A percentile compares a stretch with the other conserved stretches of the same genome.
phyloP scores from a whole-genome alignment of 2,888 invertebrate genomes.

The Agrochola lychnidis region DNA sequence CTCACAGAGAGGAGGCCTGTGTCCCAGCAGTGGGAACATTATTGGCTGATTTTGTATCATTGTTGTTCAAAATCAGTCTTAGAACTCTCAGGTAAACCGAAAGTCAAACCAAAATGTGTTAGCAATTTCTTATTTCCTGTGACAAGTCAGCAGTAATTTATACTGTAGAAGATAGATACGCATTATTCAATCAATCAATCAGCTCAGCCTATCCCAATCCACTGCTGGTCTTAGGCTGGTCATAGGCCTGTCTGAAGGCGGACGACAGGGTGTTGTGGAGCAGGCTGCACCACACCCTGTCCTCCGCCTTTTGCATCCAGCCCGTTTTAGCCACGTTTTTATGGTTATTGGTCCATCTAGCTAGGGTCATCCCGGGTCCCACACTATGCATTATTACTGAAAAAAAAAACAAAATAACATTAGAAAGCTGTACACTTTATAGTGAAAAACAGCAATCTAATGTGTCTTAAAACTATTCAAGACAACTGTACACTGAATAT shows the following conservation, averaged over 20 bases:
- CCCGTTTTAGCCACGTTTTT: not conserved
- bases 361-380: not conserved
- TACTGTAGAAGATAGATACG: too few species aligned
- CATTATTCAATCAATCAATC: too few species aligned
- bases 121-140: not conserved
- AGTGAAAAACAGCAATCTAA: too few species aligned
- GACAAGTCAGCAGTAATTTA: not conserved
- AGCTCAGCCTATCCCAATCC: too few species aligned
- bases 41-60: not conserved
- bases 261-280: too few species aligned
- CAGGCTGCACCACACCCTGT: too few species aligned
- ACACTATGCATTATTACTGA: not conserved
- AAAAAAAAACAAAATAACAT: not conserved
- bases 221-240: too few species aligned
- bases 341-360: not conserved
- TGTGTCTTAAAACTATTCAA: not conserved
- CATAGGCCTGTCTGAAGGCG: too few species aligned
- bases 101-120: not conserved
- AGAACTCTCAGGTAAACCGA: not conserved
- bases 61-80: not conserved
- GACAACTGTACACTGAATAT: not conserved
- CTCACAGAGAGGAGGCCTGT: too few species aligned
- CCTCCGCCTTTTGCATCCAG: not conserved
- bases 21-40: too few species aligned
- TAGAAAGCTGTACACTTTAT: not conserved